Conservation (phyloP, 2,797 vertebrate genomes). For the Champsocephalus gunnari region DNA sequence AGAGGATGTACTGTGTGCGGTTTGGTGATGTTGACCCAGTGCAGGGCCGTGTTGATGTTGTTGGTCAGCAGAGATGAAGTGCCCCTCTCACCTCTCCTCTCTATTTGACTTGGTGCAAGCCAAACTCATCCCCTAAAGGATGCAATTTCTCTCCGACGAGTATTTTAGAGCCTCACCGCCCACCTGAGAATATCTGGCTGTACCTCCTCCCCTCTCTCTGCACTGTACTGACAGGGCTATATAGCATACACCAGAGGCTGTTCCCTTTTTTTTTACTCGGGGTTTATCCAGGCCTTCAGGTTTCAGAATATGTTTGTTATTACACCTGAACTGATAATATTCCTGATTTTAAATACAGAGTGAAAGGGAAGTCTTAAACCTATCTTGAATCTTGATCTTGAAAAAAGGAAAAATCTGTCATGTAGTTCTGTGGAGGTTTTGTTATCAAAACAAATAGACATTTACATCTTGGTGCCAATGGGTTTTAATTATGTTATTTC, state of each 20-base stretch:
- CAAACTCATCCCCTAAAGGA: conserved; percentile 53
- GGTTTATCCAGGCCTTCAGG: conserved; percentile 55
- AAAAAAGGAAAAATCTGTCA: conserved; percentile 2
- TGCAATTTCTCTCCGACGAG: conserved; percentile 38
- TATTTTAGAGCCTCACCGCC: conserved; percentile 53
- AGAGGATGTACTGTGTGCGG: conserved; percentile 21
- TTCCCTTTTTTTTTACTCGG: conserved; percentile 38
- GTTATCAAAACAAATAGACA: conserved; percentile 14
- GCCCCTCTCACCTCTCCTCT: conserved; percentile 46
- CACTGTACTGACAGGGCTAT: conserved; percentile 24
- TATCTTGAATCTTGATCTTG: background rate
- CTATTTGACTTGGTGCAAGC: conserved; percentile 33
- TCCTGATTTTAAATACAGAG: conserved; percentile 48
- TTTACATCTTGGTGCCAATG: conserved; percentile 9
- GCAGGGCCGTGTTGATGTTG: conserved; percentile 49
- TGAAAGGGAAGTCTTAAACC: conserved; percentile 33
- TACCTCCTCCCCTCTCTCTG: conserved; percentile 16
- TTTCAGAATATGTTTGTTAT: conserved; percentile 67
- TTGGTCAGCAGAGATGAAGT: conserved; percentile 55
- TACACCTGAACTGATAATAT: conserved; percentile 50
- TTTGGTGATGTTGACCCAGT: conserved; percentile 55
- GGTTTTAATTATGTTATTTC: conserved; percentile 15
- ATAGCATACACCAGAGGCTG: conserved; percentile 34
- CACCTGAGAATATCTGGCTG: conserved; percentile 29
- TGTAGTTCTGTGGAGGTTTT: conserved; percentile 18